Evolutionary conservation across 2,888 invertebrate genomes (phyloP).

Genomic region (Diaphora mendica): DNA sequence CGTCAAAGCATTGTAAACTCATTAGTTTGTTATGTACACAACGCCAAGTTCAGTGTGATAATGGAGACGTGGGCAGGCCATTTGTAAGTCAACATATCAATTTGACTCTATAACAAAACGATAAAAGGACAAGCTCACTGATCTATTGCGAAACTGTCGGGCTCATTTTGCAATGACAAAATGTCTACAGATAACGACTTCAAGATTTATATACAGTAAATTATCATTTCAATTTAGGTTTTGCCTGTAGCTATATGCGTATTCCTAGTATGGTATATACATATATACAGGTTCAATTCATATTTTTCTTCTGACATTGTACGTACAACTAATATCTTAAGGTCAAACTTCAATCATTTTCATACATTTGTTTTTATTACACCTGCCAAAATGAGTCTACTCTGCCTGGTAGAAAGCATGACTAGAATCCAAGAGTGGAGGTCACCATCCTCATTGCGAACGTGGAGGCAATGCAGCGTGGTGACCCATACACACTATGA

Average conservation of each 20-base stretch:
- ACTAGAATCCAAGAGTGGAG: too few relatives aligned
- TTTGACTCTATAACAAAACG: conserved; percentile 49
- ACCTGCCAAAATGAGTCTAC: too few relatives aligned
- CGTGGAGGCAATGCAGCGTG: too few relatives aligned
- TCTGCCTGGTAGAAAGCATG: too few relatives aligned
- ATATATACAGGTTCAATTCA: not conserved
- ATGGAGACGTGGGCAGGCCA: conserved; percentile 57
- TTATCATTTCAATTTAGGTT: conserved; percentile 9
- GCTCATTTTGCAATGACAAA: conserved; percentile 31
- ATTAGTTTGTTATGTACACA: conserved; percentile 31
- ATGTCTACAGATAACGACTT: conserved; percentile 29
- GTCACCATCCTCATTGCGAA: too few relatives aligned
- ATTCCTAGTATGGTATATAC: not conserved
- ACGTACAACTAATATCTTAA: not conserved
- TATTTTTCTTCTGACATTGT: not conserved
- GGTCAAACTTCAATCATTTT: too few relatives aligned
- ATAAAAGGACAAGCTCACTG: conserved; percentile 44
- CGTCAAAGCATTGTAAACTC: conserved; percentile 24
- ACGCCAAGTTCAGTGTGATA: conserved; percentile 45
- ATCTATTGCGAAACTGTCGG: conserved; percentile 39
- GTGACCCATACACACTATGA: too few relatives aligned
- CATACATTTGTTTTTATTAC: too few relatives aligned
- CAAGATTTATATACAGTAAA: conserved; percentile 18
- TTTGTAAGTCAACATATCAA: conserved; percentile 59
- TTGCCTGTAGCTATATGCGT: not conserved